These are phyloP conservation scores for Hyalella azteca DNA, from an alignment of 2,888 invertebrate genomes.

Conservation along the genomic window DNA sequence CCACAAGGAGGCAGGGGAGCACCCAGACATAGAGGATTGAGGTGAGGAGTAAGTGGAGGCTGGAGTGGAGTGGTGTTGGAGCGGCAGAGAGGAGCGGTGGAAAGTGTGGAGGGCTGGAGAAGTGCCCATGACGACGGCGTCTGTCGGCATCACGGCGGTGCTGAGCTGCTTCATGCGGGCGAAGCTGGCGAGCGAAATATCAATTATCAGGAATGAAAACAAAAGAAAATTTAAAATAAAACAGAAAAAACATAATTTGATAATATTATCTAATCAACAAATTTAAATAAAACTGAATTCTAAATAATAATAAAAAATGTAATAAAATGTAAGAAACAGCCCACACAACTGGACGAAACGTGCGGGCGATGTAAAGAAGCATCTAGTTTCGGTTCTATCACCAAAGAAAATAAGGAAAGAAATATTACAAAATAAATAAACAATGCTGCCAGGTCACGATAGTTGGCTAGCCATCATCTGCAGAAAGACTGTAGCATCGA, in stretches of 20 bases:
- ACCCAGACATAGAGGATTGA: background rate
- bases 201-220: background rate
- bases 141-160: background rate
- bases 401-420: too few relatives aligned
- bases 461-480: too few relatives aligned
- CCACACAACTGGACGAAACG: too few relatives aligned
- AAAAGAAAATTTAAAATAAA: background rate
- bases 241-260: background rate
- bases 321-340: too few relatives aligned
- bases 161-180: slow-evolving; percentile 21
- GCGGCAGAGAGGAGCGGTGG: background rate
- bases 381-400: too few relatives aligned
- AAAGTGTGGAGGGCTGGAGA: slow-evolving; percentile 8
- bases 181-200: background rate
- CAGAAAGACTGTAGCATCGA: too few relatives aligned
- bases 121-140: slow-evolving; percentile 9
- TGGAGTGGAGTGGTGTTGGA: slow-evolving; percentile 20
- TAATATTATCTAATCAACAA: too few relatives aligned
- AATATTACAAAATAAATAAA: too few relatives aligned
- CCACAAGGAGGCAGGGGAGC: background rate
- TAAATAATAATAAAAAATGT: too few relatives aligned
- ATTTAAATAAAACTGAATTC: background rate
- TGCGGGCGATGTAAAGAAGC: too few relatives aligned
- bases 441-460: too few relatives aligned
- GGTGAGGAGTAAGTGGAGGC: slow-evolving; percentile 8